These are phyloP conservation scores for Coelopa pilipes DNA, from an alignment of 2,888 invertebrate species.

Conservation along the genomic window DNA sequence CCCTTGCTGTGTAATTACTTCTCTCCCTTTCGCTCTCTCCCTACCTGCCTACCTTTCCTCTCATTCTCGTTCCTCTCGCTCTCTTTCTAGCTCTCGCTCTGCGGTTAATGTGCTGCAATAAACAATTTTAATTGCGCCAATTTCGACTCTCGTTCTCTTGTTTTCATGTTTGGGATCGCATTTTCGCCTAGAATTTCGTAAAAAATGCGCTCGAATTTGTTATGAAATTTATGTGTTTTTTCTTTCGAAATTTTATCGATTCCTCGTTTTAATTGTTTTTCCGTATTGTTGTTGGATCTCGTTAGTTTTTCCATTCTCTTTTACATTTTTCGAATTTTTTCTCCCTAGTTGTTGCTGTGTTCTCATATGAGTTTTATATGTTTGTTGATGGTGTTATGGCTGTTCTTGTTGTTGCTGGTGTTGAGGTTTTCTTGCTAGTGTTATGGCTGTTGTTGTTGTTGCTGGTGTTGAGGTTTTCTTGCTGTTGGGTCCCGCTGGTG, in stretches of 20 bases:
- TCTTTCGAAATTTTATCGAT: background rate
- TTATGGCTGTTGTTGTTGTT: too few relatives aligned
- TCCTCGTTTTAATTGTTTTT: constrained; percentile 12
- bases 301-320: background rate
- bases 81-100: too few relatives aligned
- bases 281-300: background rate
- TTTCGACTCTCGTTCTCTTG: background rate
- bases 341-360: too few relatives aligned
- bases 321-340: background rate
- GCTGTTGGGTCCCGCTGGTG: too few relatives aligned
- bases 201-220: background rate
- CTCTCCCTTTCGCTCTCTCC: background rate
- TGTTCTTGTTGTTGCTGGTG: background rate
- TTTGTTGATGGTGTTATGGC: background rate
- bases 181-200: too few relatives aligned
- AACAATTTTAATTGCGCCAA: constrained; percentile 35
- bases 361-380: background rate
- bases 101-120: constrained; percentile 20
- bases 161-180: constrained; percentile 1
- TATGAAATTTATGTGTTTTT: constrained; percentile 4
- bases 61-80: background rate
- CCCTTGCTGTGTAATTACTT: background rate
- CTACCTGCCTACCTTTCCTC: too few relatives aligned
- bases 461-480: too few relatives aligned
- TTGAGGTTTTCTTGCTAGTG: too few relatives aligned